Evolutionary conservation across 2,888 invertebrate species (phyloP), one percentile per base, ranked within the genome.

Genomic region (Sesamia inferens): DNA sequence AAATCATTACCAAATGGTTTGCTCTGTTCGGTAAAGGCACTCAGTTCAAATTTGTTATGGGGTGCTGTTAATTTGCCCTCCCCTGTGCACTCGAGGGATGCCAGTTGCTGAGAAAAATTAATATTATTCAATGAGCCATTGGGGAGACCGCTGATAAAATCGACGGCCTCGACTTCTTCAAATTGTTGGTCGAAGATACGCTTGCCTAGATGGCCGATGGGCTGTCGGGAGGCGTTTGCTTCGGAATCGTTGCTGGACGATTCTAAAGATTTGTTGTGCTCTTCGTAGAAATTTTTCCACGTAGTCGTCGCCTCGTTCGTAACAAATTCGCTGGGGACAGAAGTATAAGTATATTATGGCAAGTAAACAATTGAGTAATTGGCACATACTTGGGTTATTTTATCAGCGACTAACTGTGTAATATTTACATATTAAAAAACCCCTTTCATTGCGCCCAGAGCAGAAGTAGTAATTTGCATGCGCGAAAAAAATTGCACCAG

Each of bases 261-360:
- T 79, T 96, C 96, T 31, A 94, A 75, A 0, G 95, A 93, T 65
- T 94, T 94, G 73, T 96, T 95, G 74, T 95, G 95, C 59, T 96
- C 94, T 75, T 95, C 96, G 58, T 96, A 96, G 67, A 95, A 92
- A 73, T 93, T 95, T 82, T 94, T 95, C 96, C 96, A 96, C 39
- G 96, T 95, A 2, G 95, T 96, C 6, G 96, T 95, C 0, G 92
- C 95, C 90, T 95, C 96, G 78, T 95, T 93, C 22, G 94, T 94
- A 22, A 91, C 89, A 76, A 95, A 96, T 76, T 96, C 96, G 2
- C 96, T 96, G 91, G 84, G 89, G 72, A 63, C 10, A 57, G 8
- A 68, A 72, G 58, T 48, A 13, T 19, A 14, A 5, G 22, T 22
- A 48, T 44, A 22, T 71, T 31, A 58, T 58, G 3, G 24, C 31